Base-by-base conservation (phyloP, 2,888 invertebrate species). In the Drepana falcataria region DNA sequence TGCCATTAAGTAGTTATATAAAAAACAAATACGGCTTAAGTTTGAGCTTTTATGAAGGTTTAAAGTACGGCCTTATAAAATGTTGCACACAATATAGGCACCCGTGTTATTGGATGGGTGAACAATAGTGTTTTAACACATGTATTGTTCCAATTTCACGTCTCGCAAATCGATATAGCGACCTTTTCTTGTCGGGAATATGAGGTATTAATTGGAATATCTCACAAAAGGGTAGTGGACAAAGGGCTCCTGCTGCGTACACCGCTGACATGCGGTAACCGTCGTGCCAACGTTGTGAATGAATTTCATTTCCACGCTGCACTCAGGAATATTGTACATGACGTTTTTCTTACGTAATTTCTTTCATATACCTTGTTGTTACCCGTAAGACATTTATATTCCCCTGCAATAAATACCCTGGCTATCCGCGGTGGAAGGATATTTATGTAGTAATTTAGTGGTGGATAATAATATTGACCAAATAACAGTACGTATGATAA, bases 151-250 rank as follows among this genome's bases (percentile, higher is more conserved):
- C 70, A 69, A 65, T 74, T 72, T 69, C 59, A 55, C 56, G 65
- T n/a, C n/a, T 65, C 59, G 61, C 63, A 68, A 71, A 77, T 74
- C 69, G 71, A 75, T 76, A 69, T 58, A 60, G 55, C 55, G 60
- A 44, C 63, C 65, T 74, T 66, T 65, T 63, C 55, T 59, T 55
- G 61, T 63, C 33, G 64, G 66, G 75, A 71, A 66, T 77, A 71
- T 77, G 78, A 75, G 74, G 68, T 78, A 77, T 80, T 81, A 82
- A 85, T 84, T 82, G 83, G 75, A 82, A 80, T 80, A 75, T 71
- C 74, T 74, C 70, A 81, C 80, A 83, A 82, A 82, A 77, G 78
- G 71, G 64, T 57, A 61, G 60, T 40, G 69, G 73, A 79, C 79
- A 81, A 82, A 80, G 73, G 56, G 60, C 61, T 57, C 66, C 66